A percentile compares a stretch with the other conserved stretches of the same genome.
Conservation (phyloP, 1,140 invertebrate genomes). For the Tribolium madens region DNA sequence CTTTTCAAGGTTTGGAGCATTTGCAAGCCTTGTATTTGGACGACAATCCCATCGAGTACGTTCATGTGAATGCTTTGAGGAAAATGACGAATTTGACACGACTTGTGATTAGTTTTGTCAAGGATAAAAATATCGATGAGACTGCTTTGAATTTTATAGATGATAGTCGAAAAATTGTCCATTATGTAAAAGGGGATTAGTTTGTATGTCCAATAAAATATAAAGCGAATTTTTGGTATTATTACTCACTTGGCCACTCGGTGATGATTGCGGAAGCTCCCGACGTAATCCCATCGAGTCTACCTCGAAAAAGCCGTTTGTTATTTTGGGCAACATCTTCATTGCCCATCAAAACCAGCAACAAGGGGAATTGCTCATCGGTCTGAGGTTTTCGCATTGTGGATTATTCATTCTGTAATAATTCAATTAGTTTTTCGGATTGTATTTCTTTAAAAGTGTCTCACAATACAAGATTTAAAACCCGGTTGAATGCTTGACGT, state of each 20-base stretch:
- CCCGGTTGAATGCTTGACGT: not conserved
- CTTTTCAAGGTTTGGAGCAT: conserved; percentile 4
- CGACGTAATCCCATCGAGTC: conserved; percentile 55
- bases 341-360: conserved; percentile 47
- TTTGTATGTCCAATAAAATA: not conserved
- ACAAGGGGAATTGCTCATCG: conserved; percentile 54
- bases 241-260: conserved; percentile 60
- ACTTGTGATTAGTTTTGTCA: conserved; percentile 20
- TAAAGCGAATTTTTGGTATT: not conserved
- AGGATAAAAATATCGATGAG: conserved; percentile 23
- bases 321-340: conserved; percentile 45
- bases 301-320: conserved; percentile 50
- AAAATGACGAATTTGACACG: conserved; percentile 7
- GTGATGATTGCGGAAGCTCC: conserved; percentile 59
- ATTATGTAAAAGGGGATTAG: conserved; percentile 2
- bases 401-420: conserved; percentile 22
- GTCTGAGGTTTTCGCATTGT: conserved; percentile 19
- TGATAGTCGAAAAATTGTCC: not conserved
- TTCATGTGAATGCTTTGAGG: conserved; percentile 11
- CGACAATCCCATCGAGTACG: conserved; percentile 16
- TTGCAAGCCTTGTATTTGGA: conserved; percentile 10
- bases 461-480: not conserved
- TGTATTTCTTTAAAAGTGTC: not conserved
- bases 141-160: conserved; percentile 3
- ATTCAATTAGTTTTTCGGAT: not conserved